Percentiles rank a stretch among this genome's conserved stretches.
These are phyloP conservation scores for Zygaena filipendulae DNA, from an alignment of 2,888 invertebrate genomes.

Conservation along the genomic window DNA sequence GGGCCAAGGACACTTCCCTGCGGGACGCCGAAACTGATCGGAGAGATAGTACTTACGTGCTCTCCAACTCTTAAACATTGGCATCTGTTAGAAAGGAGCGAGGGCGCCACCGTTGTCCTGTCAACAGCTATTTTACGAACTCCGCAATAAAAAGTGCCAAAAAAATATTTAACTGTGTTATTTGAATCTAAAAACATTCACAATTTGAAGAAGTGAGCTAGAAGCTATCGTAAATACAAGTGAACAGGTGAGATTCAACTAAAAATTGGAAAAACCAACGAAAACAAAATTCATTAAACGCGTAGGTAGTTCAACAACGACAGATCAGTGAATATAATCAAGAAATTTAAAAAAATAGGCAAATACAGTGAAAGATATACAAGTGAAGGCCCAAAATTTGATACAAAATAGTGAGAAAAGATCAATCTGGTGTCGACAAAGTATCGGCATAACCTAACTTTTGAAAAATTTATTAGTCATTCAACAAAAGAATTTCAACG, in stretches of 20 bases:
- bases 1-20: constrained; percentile 3
- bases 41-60: neutral
- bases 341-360: neutral
- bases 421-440: neutral
- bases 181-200: too few relatives aligned
- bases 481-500: neutral
- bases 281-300: neutral
- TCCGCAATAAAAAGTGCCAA: too few relatives aligned
- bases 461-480: neutral
- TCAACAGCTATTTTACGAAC: too few relatives aligned
- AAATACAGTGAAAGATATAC: neutral
- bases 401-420: neutral
- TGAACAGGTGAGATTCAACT: neutral
- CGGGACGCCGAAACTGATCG: neutral
- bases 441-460: neutral
- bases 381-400: neutral
- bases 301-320: too few relatives aligned
- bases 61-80: too few relatives aligned
- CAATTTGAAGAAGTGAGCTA: neutral
- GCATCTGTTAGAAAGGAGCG: too few relatives aligned
- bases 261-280: neutral
- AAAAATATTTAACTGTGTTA: too few relatives aligned
- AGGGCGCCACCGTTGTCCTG: too few relatives aligned
- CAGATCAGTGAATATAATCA: too few relatives aligned
- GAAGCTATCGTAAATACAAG: neutral